Percentiles rank a stretch among this genome's conserved stretches.
Conservation (phyloP, 2,888 invertebrate species). For the Rhagium mordax region DNA sequence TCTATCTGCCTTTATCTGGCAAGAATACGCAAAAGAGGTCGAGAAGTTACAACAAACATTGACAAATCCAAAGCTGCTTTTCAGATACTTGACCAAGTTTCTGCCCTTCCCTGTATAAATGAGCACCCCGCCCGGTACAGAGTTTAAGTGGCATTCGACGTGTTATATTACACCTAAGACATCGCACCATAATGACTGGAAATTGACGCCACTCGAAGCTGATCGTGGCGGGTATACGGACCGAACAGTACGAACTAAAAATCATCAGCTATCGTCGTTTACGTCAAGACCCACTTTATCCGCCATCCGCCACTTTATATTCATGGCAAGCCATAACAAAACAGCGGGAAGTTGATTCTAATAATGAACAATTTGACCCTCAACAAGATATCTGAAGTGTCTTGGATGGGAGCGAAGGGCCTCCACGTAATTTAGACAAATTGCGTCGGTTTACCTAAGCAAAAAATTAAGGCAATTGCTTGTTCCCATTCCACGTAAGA, state of each 20-base stretch:
- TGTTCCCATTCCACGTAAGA: not conserved
- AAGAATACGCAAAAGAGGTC: too few species aligned
- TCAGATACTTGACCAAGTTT: too few species aligned
- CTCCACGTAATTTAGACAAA: slow-evolving; percentile 20
- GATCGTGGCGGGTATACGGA: not conserved
- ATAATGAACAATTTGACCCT: slow-evolving; percentile 26
- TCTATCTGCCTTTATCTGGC: too few species aligned
- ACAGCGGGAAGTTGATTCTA: slow-evolving; percentile 17
- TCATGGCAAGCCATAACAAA: slow-evolving; percentile 14
- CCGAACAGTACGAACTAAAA: not conserved
- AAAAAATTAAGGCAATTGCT: slow-evolving; percentile 7
- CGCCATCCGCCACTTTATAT: slow-evolving; percentile 8
- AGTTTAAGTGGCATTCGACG: not conserved
- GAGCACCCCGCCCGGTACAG: too few species aligned
- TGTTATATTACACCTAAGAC: not conserved
- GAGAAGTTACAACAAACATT: too few species aligned
- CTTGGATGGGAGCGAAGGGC: slow-evolving; percentile 3
- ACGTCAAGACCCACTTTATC: not conserved
- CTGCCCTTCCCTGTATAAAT: too few species aligned
- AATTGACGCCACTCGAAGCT: not conserved
- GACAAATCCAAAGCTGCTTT: too few species aligned
- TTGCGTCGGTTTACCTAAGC: not conserved
- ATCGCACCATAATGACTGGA: not conserved
- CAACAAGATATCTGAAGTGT: slow-evolving; percentile 20
- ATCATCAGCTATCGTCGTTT: not conserved